Base-by-base conservation (phyloP, 1,140 invertebrate species). In the Euglossa dilemma region DNA sequence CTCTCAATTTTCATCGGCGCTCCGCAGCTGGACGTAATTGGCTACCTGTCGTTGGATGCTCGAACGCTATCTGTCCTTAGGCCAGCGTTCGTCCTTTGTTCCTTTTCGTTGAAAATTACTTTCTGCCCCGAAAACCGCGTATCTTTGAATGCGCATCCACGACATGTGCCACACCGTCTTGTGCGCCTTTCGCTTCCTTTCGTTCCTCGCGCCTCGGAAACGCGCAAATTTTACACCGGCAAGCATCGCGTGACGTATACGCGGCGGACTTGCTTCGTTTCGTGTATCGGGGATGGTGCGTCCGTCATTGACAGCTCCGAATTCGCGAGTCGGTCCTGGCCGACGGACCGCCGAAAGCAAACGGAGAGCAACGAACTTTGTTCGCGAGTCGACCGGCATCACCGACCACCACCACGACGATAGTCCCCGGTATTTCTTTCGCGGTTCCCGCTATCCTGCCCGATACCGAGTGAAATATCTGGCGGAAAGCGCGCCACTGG, bases 21-120 rank as follows among this genome's bases (percentile, higher is more conserved):
- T 86, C 61, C 73, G 87, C 87, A 88, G 87, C 80, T 86, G 86
- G 76, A 88, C 74, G 56, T 89, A 88, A 86, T 89, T 89, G 87
- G 84, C 80, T 88, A 86, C 84, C 84, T 86, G 80, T 89, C 87
- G 74, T 83, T 80, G 76, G 77, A 77, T 64, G 72, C 18, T n/a
- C 56, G 45, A 64, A 36, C 59, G 67, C 84, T 64, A 85, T 87
- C 72, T 57, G 71, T 83, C 80, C 80, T 83, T 81, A 54, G 63
- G 56, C 66, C 16, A 47, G 6, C 59, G 25, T 36, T 16, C 61
- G 28, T 52, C 76, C 54, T 54, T 87, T 76, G 77, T 87, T 63
- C 81, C 28, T 4, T 78, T n/a, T 28, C 56, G 43, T 61, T 72
- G 85, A 64, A 88, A 87, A 87, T 88, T 87, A 23, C 77, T 81